Conservation (phyloP, 2,888 invertebrate genomes). For the Nowickia ferox region DNA sequence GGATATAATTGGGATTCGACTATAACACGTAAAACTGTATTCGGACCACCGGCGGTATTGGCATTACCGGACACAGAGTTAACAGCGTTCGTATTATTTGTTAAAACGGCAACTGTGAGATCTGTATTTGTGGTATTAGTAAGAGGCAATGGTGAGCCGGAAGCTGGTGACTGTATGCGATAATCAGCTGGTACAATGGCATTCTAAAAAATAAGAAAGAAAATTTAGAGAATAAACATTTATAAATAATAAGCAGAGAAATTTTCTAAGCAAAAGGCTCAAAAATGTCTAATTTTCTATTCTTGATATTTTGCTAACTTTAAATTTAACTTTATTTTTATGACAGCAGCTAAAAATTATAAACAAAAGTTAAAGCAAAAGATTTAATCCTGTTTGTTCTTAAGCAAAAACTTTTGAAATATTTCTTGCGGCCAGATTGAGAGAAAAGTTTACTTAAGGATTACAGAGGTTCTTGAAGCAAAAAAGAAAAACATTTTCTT, state of each 20-base stretch:
- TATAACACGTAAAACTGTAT: slow-evolving; percentile 98
- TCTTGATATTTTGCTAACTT: neutral
- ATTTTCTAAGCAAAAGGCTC: too few relatives aligned
- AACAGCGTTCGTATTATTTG: slow-evolving; percentile 82
- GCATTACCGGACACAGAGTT: slow-evolving; percentile 84
- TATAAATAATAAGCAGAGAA: neutral
- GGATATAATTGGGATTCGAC: slow-evolving; percentile 99
- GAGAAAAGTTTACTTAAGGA: slow-evolving; percentile 72
- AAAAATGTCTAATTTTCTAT: neutral
- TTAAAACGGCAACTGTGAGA: slow-evolving; percentile 83
- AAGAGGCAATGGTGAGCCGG: slow-evolving; percentile 87
- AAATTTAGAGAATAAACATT: neutral
- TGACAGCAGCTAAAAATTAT: neutral
- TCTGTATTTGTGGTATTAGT: slow-evolving; percentile 80
- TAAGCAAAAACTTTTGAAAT: slow-evolving; percentile 47
- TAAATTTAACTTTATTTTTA: neutral
- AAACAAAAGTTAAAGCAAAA: neutral
- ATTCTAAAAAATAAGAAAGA: slow-evolving; percentile 85
- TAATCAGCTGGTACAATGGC: slow-evolving; percentile 94
- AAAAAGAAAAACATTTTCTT: neutral
- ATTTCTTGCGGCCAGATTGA: slow-evolving; percentile 54
- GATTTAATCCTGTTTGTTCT: neutral
- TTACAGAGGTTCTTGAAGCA: slow-evolving; percentile 52
- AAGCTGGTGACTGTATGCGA: slow-evolving; percentile 85
- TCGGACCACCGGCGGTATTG: slow-evolving; percentile 89